Evolutionary conservation across 35 echinoderm and acorn worm species (phyloP).

Genomic region (Hemicentrotus pulcherrimus): DNA sequence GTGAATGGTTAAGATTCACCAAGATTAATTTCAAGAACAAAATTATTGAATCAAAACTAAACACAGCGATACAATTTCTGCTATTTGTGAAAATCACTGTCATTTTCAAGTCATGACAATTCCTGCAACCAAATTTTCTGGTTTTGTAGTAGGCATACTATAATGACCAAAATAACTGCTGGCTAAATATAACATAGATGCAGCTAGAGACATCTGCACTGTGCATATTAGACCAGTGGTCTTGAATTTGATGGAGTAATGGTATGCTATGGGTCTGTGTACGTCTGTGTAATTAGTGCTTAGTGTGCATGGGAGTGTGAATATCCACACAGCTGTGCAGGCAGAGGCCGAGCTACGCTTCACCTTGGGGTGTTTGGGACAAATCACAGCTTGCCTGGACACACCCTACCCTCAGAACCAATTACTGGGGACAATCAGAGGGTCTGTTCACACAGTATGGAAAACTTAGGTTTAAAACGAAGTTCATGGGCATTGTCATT

Average conservation of each 20-base stretch:
- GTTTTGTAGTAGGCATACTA: too few species aligned
- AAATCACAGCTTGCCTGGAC: constrained; percentile 9
- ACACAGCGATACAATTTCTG: too few species aligned
- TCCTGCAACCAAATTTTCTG: too few species aligned
- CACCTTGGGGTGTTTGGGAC: background rate
- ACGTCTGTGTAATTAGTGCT: background rate
- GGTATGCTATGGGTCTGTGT: background rate
- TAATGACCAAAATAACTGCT: too few species aligned
- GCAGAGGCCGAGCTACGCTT: background rate
- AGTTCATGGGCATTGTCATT: too few species aligned
- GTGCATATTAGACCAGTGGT: background rate
- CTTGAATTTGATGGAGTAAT: background rate
- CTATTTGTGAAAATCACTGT: too few species aligned
- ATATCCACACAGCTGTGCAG: background rate
- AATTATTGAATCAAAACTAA: too few species aligned
- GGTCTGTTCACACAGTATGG: background rate
- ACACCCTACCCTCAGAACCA: background rate
- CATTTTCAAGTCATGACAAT: too few species aligned
- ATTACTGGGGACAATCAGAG: background rate
- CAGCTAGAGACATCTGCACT: background rate
- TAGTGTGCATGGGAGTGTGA: background rate
- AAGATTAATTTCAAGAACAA: too few species aligned
- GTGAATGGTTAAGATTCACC: too few species aligned
- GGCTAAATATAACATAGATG: too few species aligned
- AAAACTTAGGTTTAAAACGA: too few species aligned